Percentiles rank a stretch among this genome's conserved stretches.
Conservation (phyloP, 2,113 vertebrate species). For the Python bivittatus region DNA sequence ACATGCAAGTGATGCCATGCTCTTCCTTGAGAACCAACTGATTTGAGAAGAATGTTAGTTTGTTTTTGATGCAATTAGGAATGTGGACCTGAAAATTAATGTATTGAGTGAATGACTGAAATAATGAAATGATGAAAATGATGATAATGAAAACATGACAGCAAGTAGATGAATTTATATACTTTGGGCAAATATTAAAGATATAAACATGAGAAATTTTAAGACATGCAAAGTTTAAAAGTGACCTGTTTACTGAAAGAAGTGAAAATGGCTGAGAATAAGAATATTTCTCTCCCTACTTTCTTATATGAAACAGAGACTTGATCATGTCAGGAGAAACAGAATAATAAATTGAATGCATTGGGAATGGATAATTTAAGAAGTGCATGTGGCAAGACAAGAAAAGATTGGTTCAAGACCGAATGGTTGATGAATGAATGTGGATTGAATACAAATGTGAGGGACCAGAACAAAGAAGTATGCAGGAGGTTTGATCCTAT, state of each 20-base stretch:
- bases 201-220: not conserved
- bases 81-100: not conserved
- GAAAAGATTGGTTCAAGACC: not conserved
- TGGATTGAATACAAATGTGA: not conserved
- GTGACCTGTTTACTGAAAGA: not conserved
- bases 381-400: not conserved
- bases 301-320: not conserved
- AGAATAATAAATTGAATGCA: not conserved
- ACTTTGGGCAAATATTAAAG: not conserved
- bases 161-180: not conserved
- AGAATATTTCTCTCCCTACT: not conserved
- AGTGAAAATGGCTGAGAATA: not conserved
- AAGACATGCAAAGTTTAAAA: not conserved
- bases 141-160: not conserved
- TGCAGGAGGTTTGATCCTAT: not conserved
- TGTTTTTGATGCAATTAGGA: not conserved
- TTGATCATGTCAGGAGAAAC: not conserved
- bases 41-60: not conserved
- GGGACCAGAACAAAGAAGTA: not conserved
- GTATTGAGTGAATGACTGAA: not conserved
- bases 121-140: too few relatives aligned
- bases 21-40: not conserved
- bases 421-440: not conserved
- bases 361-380: not conserved
- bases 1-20: not conserved